These are phyloP conservation scores for Eupithecia subumbrata DNA, from an alignment of 2,888 invertebrate species.

Conservation along the genomic window DNA sequence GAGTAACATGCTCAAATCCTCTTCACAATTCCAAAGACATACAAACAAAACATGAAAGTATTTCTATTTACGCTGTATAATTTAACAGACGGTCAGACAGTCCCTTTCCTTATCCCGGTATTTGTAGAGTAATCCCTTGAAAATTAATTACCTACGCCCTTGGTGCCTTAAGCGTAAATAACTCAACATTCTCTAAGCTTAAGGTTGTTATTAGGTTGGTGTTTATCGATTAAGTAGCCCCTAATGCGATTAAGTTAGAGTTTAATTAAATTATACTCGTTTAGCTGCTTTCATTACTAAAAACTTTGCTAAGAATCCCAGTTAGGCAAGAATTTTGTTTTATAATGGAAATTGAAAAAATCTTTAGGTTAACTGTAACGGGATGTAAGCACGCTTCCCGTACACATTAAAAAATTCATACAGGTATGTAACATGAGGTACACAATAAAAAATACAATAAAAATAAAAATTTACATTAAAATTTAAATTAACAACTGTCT, in stretches of 20 bases:
- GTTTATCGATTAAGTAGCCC: slow-evolving; percentile 38
- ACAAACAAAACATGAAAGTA: slow-evolving; percentile 48
- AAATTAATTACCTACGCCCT: slow-evolving; percentile 74
- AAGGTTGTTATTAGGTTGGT: slow-evolving; percentile 56
- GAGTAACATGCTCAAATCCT: neutral
- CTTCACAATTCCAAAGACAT: slow-evolving; percentile 25
- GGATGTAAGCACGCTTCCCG: neutral
- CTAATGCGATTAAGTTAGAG: slow-evolving; percentile 36
- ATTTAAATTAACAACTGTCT: no score
- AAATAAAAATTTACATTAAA: no score
- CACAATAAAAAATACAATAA: no score
- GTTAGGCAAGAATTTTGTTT: neutral
- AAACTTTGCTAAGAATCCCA: neutral
- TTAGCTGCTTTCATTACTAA: neutral
- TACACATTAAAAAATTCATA: no score
- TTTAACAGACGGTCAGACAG: slow-evolving; percentile 62
- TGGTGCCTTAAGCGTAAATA: slow-evolving; percentile 46
- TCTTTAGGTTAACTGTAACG: neutral
- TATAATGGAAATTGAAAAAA: neutral
- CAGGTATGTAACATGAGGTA: no score
- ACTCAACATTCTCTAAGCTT: slow-evolving; percentile 63
- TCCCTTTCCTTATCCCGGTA: slow-evolving; percentile 69
- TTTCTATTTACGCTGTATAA: slow-evolving; percentile 65
- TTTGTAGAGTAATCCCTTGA: slow-evolving; percentile 77
- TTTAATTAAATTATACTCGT: slow-evolving; percentile 33